Conservation (phyloP, 2,888 invertebrate genomes). For the Drosophila setosimentum region DNA sequence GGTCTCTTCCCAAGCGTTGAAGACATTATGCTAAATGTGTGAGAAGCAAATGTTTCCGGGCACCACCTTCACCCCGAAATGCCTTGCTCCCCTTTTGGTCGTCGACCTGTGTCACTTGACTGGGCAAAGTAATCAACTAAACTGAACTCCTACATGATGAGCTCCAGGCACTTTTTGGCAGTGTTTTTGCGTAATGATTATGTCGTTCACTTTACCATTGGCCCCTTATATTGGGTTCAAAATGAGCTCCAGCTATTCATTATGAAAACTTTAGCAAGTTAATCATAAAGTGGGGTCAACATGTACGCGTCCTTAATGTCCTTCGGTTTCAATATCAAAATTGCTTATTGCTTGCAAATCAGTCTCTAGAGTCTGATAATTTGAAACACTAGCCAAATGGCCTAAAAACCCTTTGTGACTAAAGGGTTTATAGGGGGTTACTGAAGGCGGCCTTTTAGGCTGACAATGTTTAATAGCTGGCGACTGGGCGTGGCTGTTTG, state of each 20-base stretch:
- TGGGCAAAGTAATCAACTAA: conserved; percentile 35
- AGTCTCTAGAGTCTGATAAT: conserved; percentile 41
- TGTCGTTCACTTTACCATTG: conserved; percentile 8
- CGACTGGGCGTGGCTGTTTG: conserved; percentile 29
- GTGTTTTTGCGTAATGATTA: not conserved
- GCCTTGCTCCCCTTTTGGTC: not conserved
- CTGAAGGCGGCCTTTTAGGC: not conserved
- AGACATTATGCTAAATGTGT: conserved; percentile 48
- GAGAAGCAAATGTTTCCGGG: conserved; percentile 14
- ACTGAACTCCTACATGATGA: conserved; percentile 1
- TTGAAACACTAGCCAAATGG: conserved; percentile 35
- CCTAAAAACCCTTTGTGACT: conserved; percentile 32
- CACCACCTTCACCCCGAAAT: not conserved
- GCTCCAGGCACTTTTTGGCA: conserved; percentile 12
- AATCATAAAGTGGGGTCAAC: conserved; percentile 18
- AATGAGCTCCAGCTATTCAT: not conserved
- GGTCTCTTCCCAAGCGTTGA: conserved; percentile 30
- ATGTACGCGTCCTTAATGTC: conserved; percentile 1
- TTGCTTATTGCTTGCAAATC: conserved; percentile 37
- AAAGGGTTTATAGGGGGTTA: not conserved
- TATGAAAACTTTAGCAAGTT: conserved; percentile 16
- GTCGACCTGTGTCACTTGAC: conserved; percentile 13
- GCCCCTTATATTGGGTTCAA: conserved; percentile 3
- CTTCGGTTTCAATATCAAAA: conserved; percentile 40
- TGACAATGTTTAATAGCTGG: conserved; percentile 36